Percentiles rank a stretch among this genome's conserved stretches.
These are phyloP conservation scores for Zelleria hepariella DNA, from an alignment of 2,888 invertebrate species.

Conservation along the genomic window DNA sequence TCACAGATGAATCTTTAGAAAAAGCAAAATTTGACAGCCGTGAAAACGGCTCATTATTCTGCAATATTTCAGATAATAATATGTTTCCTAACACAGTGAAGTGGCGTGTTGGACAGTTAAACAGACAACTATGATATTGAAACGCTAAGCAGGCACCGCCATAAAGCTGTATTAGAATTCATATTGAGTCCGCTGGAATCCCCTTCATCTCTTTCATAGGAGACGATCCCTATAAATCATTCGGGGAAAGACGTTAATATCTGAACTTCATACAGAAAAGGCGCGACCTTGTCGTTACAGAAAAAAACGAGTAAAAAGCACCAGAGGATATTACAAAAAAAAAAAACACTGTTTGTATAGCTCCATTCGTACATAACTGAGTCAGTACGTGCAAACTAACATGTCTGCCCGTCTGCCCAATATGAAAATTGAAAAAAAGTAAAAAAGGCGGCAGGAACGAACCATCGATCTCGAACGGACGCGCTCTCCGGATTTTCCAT, in stretches of 20 bases:
- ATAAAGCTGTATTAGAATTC: conserved; percentile 52
- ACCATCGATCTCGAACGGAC: conserved; percentile 67
- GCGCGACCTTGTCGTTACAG: conserved; percentile 31
- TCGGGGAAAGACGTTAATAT: conserved; percentile 48
- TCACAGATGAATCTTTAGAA: no score
- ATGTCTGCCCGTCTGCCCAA: conserved; percentile 58
- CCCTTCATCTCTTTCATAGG: conserved; percentile 53
- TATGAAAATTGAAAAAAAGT: conserved; percentile 44
- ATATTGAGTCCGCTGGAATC: conserved; percentile 48
- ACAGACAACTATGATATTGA: not conserved
- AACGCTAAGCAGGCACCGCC: conserved; percentile 15
- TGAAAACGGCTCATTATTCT: no score
- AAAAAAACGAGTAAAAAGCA: not conserved
- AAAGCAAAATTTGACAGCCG: no score
- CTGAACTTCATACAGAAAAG: conserved; percentile 44
- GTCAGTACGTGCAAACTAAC: conserved; percentile 39
- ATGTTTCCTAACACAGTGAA: not conserved
- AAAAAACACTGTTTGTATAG: not conserved
- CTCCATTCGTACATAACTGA: conserved; percentile 8
- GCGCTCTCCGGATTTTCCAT: conserved; percentile 63
- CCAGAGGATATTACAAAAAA: not conserved
- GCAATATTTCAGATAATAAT: no score
- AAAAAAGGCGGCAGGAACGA: conserved; percentile 55
- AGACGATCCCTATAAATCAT: conserved; percentile 55
- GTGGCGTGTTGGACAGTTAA: not conserved